Percentiles rank a stretch among this genome's conserved stretches.
Evolutionary conservation across 2,113 vertebrate species (phyloP).

Genomic region (Tachysurus vachellii): DNA sequence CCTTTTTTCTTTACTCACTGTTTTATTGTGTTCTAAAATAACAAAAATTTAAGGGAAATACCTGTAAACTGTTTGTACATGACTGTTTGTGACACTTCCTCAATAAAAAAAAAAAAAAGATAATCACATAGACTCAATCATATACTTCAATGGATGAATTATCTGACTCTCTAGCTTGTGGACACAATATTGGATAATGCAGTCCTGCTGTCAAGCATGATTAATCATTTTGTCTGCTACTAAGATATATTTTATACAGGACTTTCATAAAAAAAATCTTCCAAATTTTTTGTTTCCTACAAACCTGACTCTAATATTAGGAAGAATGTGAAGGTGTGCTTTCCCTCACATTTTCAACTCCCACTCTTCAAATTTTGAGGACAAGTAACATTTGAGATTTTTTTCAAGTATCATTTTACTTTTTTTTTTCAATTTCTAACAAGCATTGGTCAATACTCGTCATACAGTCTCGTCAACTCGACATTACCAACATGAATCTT

Average conservation of each 20-base stretch:
- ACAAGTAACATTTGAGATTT: background rate
- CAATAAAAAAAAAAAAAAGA: too few species aligned
- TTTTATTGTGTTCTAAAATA: too few species aligned
- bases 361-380: background rate
- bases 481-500: too few species aligned
- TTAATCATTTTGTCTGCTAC: slow-evolving; percentile 68
- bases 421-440: too few species aligned
- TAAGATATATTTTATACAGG: slow-evolving; percentile 65
- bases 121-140: slow-evolving; percentile 59
- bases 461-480: too few species aligned
- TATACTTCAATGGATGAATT: slow-evolving; percentile 65
- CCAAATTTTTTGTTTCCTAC: too few species aligned
- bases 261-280: too few species aligned
- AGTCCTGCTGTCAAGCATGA: slow-evolving; percentile 66
- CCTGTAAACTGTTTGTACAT: too few species aligned
- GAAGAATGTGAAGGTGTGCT: background rate
- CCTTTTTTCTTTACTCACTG: too few species aligned
- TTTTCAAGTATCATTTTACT: background rate
- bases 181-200: slow-evolving; percentile 71
- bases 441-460: too few species aligned
- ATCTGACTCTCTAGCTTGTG: slow-evolving; percentile 60
- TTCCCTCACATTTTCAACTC: background rate
- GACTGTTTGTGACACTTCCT: too few species aligned
- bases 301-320: background rate
- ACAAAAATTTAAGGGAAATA: too few species aligned